These are phyloP conservation scores for Andrena bicolor DNA, from an alignment of 2,888 invertebrate species.

Conservation along the genomic window DNA sequence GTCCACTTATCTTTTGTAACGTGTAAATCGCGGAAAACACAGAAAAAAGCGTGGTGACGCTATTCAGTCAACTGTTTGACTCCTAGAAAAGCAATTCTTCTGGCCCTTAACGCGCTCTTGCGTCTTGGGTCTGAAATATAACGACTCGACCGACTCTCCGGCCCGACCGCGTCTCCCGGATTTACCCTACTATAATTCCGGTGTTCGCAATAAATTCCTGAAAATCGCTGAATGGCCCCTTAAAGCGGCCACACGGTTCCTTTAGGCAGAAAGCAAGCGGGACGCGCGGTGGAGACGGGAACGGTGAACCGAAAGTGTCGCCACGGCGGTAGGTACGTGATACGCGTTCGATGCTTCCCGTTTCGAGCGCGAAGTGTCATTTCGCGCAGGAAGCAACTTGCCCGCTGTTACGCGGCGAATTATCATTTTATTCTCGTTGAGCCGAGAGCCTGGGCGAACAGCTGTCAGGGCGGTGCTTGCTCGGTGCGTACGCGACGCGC, in stretches of 20 bases:
- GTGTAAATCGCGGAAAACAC: no score
- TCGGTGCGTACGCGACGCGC: constrained; percentile 11
- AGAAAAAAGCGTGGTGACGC: no score
- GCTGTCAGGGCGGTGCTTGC: constrained; percentile 52
- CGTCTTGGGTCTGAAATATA: no score
- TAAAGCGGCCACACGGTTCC: constrained; percentile 27
- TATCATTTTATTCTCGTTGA: constrained; percentile 56
- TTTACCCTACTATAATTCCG: no score
- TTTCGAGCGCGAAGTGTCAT: constrained; percentile 38
- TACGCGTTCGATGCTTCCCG: constrained; percentile 32
- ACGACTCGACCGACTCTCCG: no score
- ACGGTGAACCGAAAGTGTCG: constrained; percentile 31
- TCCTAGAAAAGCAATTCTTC: no score
- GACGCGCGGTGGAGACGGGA: not conserved
- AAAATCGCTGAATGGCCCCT: no score
- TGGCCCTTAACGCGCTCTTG: no score
- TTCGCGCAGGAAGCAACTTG: constrained; percentile 47
- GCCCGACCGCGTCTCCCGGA: no score
- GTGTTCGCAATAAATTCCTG: no score
- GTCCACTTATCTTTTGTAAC: no score
- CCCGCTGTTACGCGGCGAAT: constrained; percentile 33
- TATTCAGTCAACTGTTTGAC: no score
- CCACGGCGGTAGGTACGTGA: constrained; percentile 45
- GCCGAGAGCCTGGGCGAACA: constrained; percentile 48
- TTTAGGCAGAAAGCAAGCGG: not conserved